phyloP scores from a whole-genome alignment of 1,140 invertebrate genomes.

The Pygmarrhopalites habei region DNA sequence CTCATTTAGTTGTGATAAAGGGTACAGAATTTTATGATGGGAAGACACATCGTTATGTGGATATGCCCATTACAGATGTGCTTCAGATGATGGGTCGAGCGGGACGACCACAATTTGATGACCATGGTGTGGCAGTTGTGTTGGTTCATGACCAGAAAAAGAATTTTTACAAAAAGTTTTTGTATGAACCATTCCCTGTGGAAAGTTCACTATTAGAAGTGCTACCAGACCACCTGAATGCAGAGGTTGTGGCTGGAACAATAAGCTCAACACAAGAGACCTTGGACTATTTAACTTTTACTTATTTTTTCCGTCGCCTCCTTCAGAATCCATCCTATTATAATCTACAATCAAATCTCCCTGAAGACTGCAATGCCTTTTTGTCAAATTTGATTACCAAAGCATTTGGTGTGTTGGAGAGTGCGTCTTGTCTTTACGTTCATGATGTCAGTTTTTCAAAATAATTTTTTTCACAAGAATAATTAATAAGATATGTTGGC shows the following conservation, averaged over 20 bases:
- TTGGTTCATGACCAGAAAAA: constrained; percentile 98
- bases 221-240: constrained; percentile 93
- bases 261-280: constrained; percentile 87
- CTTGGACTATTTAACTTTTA: constrained; percentile 96
- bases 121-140: constrained; percentile 89
- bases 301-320: constrained; percentile 91
- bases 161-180: constrained; percentile 97
- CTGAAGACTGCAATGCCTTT: constrained; percentile 63
- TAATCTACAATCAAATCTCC: constrained; percentile 67
- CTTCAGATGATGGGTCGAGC: constrained; percentile 99
- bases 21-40: constrained; percentile 98
- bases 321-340: constrained; percentile 93
- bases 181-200: constrained; percentile 98
- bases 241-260: constrained; percentile 82
- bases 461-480: background rate
- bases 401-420: constrained; percentile 61
- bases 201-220: constrained; percentile 89
- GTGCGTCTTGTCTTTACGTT: constrained; percentile 66
- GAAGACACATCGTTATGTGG: constrained; percentile 91
- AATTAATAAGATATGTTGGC: constrained; percentile 17
- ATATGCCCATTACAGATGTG: constrained; percentile 98
- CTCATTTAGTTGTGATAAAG: constrained; percentile 75
- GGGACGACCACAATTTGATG: constrained; percentile 92
- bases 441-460: constrained; percentile 46
- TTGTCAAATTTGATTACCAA: constrained; percentile 69